Percentiles rank a stretch among this genome's conserved stretches.
Evolutionary conservation across 92 coral and sea anemone genomes (phyloP).

Genomic region (Nematostella vectensis): DNA sequence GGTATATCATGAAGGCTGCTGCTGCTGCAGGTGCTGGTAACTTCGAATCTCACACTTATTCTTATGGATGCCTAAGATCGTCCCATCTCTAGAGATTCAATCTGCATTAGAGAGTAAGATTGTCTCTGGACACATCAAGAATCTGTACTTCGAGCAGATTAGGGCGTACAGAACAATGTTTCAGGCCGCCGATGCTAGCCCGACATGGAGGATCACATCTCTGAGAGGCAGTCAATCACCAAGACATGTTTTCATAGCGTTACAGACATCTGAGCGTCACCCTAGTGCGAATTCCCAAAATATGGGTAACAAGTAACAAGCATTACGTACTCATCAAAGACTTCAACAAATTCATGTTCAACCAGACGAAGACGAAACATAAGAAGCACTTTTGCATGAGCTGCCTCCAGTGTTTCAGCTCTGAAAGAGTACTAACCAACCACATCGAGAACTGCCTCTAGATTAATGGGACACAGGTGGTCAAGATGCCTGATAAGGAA

Average conservation of each 20-base stretch:
- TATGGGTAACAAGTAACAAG: constrained; percentile 6
- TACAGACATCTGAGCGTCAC: not conserved
- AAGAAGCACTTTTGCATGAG: too few relatives aligned
- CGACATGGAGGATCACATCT: constrained; percentile 7
- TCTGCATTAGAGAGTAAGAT: constrained; percentile 1
- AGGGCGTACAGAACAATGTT: constrained; percentile 11
- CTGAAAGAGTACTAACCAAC: too few relatives aligned
- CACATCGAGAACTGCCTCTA: too few relatives aligned
- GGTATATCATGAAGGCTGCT: constrained; percentile 1
- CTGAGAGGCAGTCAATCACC: constrained; percentile 1
- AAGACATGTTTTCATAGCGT: constrained; percentile 3
- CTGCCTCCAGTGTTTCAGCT: too few relatives aligned
- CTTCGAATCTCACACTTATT: constrained; percentile 1
- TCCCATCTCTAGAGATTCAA: constrained; percentile 1
- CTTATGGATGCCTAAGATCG: constrained; percentile 7
- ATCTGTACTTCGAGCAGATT: constrained; percentile 9
- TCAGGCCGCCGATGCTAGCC: not conserved
- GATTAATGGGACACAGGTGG: too few relatives aligned
- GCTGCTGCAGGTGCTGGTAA: constrained; percentile 7
- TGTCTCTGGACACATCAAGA: constrained; percentile 7
- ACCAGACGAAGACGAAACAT: too few relatives aligned
- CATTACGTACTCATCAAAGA: too few relatives aligned
- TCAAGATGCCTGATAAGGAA: too few relatives aligned
- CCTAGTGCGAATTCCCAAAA: constrained; percentile 2
- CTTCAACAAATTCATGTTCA: too few relatives aligned